A percentile compares a stretch with the other conserved stretches of the same genome.
Conservation (phyloP, 2,888 invertebrate genomes). For the Matsumyia berberina region DNA sequence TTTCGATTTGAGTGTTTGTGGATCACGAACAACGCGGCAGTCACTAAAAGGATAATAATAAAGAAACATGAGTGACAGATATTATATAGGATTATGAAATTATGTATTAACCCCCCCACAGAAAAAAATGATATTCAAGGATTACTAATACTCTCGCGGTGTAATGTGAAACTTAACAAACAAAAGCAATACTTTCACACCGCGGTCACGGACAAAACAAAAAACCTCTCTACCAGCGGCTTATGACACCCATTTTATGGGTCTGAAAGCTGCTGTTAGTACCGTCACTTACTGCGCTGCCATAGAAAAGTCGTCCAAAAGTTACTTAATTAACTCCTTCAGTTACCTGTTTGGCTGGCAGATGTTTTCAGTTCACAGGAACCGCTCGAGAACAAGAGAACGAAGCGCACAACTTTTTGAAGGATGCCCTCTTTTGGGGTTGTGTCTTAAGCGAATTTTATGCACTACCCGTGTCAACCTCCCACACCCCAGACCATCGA, state of each 20-base stretch:
- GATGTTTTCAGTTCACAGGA: constrained; percentile 67
- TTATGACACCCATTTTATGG: constrained; percentile 54
- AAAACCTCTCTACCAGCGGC: constrained; percentile 49
- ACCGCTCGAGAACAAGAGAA: constrained; percentile 29
- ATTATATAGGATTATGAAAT: constrained; percentile 7
- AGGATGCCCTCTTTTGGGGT: constrained; percentile 37
- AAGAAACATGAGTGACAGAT: constrained; percentile 38
- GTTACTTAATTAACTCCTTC: constrained; percentile 76
- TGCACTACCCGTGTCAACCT: constrained; percentile 12
- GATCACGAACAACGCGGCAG: constrained; percentile 99
- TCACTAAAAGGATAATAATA: constrained; percentile 88
- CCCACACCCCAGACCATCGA: neutral
- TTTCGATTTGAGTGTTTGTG: constrained; percentile 99
- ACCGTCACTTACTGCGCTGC: constrained; percentile 31
- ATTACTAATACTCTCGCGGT: constrained; percentile 7
- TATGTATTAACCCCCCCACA: neutral
- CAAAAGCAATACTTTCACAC: constrained; percentile 45
- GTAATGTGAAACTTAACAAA: constrained; percentile 13
- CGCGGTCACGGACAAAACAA: constrained; percentile 36
- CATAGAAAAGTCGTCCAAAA: constrained; percentile 62
- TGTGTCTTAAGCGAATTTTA: constrained; percentile 49
- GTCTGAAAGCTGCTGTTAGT: constrained; percentile 45
- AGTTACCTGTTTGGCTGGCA: constrained; percentile 70
- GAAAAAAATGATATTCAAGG: constrained; percentile 19
- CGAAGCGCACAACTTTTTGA: constrained; percentile 34